A percentile compares a stretch with the other conserved stretches of the same genome.
Evolutionary conservation across 2,113 vertebrate genomes (phyloP).

Genomic region (Marmota monax): DNA sequence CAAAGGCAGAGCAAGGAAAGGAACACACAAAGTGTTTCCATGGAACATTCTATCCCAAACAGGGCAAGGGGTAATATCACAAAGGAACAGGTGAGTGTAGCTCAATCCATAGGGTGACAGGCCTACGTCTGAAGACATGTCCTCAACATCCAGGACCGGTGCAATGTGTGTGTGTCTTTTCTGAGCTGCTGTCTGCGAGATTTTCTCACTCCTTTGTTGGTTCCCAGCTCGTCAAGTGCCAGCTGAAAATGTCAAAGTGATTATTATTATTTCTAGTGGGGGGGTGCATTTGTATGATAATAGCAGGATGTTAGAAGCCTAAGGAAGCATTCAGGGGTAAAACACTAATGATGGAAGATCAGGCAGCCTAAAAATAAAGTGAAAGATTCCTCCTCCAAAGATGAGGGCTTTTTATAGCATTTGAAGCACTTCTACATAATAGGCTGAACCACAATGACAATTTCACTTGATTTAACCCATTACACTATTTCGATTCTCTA

Average conservation of each 20-base stretch:
- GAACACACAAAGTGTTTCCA: too few relatives aligned
- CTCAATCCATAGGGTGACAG: too few relatives aligned
- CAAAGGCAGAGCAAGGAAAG: too few relatives aligned
- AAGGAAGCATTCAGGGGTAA: neutral
- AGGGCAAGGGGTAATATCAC: too few relatives aligned
- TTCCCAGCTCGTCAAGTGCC: neutral
- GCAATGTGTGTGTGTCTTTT: neutral
- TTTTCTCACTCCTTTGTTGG: neutral
- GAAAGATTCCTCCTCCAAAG: neutral
- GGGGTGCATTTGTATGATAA: neutral
- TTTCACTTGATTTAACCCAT: neutral
- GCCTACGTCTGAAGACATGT: too few relatives aligned
- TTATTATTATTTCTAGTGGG: neutral
- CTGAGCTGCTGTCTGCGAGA: neutral
- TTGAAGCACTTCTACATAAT: neutral
- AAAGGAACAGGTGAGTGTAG: too few relatives aligned
- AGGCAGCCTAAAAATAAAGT: neutral
- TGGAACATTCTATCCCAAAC: too few relatives aligned
- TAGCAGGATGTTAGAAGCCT: neutral
- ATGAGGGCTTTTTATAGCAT: neutral
- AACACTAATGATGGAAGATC: neutral
- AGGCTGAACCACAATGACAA: neutral
- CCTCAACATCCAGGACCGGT: too few relatives aligned
- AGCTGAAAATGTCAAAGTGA: neutral
- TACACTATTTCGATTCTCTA: neutral